Conservation (phyloP, 2,888 invertebrate genomes). For the Drosophila testacea region DNA sequence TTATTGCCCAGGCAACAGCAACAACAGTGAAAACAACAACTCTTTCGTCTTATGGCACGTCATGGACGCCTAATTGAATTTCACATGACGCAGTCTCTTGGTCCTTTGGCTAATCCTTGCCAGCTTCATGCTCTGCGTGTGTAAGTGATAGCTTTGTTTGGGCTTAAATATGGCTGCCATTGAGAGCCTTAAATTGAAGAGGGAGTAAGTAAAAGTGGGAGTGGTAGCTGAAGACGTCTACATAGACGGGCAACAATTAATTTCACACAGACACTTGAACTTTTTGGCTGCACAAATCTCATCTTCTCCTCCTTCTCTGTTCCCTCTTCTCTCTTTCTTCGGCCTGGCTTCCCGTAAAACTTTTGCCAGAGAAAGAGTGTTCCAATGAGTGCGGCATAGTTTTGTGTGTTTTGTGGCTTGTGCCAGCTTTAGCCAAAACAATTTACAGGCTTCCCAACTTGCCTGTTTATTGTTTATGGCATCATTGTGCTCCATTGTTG, state of each 20-base stretch:
- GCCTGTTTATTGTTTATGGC: constrained; percentile 84
- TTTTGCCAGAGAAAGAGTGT: constrained; percentile 26
- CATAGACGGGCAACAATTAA: constrained; percentile 73
- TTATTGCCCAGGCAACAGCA: constrained; percentile 61
- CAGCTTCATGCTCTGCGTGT: constrained; percentile 48
- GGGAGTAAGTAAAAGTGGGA: not conserved
- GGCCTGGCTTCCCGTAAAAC: constrained; percentile 34
- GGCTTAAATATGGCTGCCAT: constrained; percentile 57
- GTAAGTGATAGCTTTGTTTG: constrained; percentile 80
- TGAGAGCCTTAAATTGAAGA: not conserved
- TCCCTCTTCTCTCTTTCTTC: not conserved
- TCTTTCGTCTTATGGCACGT: constrained; percentile 63
- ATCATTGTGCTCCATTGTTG: constrained; percentile 78
- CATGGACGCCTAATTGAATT: constrained; percentile 79
- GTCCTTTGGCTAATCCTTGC: constrained; percentile 70
- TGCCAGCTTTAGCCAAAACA: constrained; percentile 62
- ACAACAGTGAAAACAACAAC: constrained; percentile 31
- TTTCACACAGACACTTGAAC: constrained; percentile 79
- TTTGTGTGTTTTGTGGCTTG: constrained; percentile 79
- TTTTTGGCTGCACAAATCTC: constrained; percentile 79
- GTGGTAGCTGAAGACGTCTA: constrained; percentile 14
- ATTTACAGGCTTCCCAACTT: constrained; percentile 80
- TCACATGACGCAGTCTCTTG: constrained; percentile 50
- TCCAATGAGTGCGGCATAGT: constrained; percentile 77
- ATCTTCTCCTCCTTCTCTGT: constrained; percentile 34